These are phyloP conservation scores for Dryocosmus kuriphilus DNA, from an alignment of 2,888 invertebrate species.

Conservation along the genomic window DNA sequence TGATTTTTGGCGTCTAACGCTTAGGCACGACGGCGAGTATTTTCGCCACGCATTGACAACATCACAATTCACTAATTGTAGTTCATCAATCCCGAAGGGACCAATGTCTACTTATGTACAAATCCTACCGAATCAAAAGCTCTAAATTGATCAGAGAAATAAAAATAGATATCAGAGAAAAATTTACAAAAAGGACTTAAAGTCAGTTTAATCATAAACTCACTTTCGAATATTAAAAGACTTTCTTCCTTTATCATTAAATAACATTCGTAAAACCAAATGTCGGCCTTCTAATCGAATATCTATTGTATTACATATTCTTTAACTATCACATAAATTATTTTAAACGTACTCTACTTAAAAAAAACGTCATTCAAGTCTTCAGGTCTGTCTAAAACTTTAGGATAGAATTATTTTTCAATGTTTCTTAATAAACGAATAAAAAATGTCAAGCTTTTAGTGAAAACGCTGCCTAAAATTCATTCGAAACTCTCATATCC, in stretches of 20 bases:
- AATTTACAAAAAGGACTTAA: neutral
- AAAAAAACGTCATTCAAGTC: neutral
- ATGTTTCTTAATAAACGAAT: neutral
- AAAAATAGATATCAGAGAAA: neutral
- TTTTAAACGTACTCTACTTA: neutral
- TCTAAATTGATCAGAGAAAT: neutral
- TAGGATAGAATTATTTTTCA: neutral
- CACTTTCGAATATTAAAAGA: neutral
- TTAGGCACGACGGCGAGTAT: neutral
- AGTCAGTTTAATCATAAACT: neutral
- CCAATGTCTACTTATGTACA: constrained; percentile 2
- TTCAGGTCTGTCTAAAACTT: neutral
- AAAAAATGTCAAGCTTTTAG: neutral
- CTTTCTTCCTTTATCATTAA: neutral
- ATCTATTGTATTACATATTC: neutral
- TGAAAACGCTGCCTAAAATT: neutral
- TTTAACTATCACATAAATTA: neutral
- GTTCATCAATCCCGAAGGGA: neutral
- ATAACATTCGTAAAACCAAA: neutral
- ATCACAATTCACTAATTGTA: neutral
- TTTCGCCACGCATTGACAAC: constrained; percentile 1
- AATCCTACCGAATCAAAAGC: neutral
- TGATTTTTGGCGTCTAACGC: neutral
- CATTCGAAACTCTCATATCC: neutral
- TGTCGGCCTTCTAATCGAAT: neutral